Conservation (phyloP, 2,113 vertebrate species). For the Xenopus borealis region DNA sequence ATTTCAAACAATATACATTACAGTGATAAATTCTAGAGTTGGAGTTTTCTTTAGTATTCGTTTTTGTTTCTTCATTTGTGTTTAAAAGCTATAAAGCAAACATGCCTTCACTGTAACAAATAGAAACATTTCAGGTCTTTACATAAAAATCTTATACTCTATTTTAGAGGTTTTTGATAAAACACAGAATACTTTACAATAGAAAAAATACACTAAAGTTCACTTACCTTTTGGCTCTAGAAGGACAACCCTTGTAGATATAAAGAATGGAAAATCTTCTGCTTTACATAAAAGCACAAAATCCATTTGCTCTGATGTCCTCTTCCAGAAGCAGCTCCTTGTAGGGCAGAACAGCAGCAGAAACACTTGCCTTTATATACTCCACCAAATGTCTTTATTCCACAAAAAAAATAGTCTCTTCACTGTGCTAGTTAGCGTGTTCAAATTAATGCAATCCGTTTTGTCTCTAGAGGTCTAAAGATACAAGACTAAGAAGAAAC, state of each 20-base stretch:
- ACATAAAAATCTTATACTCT: no score
- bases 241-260: no score
- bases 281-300: neutral
- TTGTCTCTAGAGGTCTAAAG: conserved; percentile 93
- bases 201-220: neutral
- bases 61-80: no score
- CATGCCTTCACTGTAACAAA: no score
- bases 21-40: neutral
- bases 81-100: no score
- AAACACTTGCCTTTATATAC: conserved; percentile 67
- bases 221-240: neutral
- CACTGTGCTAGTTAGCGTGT: conserved; percentile 99
- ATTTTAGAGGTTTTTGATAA: no score
- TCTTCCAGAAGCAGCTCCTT: no score
- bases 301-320: neutral
- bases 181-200: no score
- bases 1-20: conserved; percentile 15
- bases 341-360: no score
- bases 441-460: conserved; percentile 99
- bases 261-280: no score
- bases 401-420: conserved; percentile 78
- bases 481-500: conserved; percentile 81
- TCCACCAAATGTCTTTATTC: conserved; percentile 68
- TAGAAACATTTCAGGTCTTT: no score
- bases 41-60: neutral